phyloP scores from a whole-genome alignment of 37 sponge, comb jelly and placozoan genomes.

The Hormiphora californensis region DNA sequence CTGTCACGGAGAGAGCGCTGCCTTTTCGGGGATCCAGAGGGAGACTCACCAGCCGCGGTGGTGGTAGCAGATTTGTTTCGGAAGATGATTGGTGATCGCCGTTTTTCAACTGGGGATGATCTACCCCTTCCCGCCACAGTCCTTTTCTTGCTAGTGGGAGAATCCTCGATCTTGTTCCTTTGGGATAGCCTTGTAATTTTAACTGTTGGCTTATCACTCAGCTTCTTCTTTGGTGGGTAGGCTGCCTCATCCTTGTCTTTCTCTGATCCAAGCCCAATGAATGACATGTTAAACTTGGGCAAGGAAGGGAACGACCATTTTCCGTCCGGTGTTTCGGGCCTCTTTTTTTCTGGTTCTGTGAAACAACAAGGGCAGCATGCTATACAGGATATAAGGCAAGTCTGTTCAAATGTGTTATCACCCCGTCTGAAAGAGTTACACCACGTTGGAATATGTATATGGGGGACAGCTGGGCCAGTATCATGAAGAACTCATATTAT shows the following conservation, averaged over 20 bases:
- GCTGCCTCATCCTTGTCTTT: background rate
- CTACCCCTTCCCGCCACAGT: too few species aligned
- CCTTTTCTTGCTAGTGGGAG: too few species aligned
- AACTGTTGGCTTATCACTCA: background rate
- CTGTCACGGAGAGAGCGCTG: too few species aligned
- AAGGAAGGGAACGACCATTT: background rate
- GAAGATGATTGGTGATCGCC: too few species aligned
- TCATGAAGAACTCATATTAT: background rate
- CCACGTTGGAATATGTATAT: background rate
- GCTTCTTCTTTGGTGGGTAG: background rate
- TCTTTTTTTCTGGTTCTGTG: background rate
- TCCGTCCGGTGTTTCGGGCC: background rate
- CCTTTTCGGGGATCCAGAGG: too few species aligned
- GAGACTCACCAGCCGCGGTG: too few species aligned
- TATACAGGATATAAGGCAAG: background rate
- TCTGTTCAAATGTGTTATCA: background rate
- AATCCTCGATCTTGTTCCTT: background rate
- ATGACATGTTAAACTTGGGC: background rate
- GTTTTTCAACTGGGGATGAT: too few species aligned
- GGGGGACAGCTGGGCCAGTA: background rate
- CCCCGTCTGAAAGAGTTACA: background rate
- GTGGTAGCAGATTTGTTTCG: too few species aligned
- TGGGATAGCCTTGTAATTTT: background rate
- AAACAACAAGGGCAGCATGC: constrained; percentile 19
- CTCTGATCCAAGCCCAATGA: background rate